phyloP scores from a whole-genome alignment of 2,888 invertebrate species.

The Spilosoma lubricipeda region DNA sequence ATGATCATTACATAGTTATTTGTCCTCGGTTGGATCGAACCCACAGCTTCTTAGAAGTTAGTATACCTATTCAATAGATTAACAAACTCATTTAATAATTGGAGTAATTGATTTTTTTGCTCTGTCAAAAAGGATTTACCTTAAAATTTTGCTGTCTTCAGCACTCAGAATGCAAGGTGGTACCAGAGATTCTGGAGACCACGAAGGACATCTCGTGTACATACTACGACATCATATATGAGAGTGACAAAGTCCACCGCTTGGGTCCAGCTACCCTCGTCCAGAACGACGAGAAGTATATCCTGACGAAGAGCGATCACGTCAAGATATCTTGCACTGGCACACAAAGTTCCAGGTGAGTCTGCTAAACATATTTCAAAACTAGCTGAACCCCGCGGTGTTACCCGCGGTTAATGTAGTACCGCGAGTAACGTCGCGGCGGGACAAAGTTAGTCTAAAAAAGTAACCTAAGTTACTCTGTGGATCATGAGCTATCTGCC shows the following conservation, averaged over 20 bases:
- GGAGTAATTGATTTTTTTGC: too few relatives aligned
- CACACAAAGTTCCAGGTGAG: background rate
- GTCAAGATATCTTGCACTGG: slow-evolving; percentile 89
- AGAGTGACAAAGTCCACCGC: slow-evolving; percentile 87
- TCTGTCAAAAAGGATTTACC: background rate
- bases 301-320: slow-evolving; percentile 89
- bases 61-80: too few relatives aligned
- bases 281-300: slow-evolving; percentile 86
- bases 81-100: too few relatives aligned
- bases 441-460: too few relatives aligned
- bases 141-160: slow-evolving; percentile 54
- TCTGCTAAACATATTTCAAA: background rate
- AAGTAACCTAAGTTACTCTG: too few relatives aligned
- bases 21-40: too few relatives aligned
- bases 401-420: too few relatives aligned
- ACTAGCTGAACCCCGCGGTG: too few relatives aligned
- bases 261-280: slow-evolving; percentile 84
- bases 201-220: slow-evolving; percentile 75
- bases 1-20: too few relatives aligned
- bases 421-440: too few relatives aligned
- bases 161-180: slow-evolving; percentile 80
- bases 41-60: too few relatives aligned
- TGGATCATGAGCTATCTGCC: too few relatives aligned
- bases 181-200: slow-evolving; percentile 59
- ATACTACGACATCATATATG: slow-evolving; percentile 90